Percentiles rank a stretch among this genome's conserved stretches.
phyloP scores from a whole-genome alignment of 2,797 vertebrate genomes.

The Chrosomus eos region DNA sequence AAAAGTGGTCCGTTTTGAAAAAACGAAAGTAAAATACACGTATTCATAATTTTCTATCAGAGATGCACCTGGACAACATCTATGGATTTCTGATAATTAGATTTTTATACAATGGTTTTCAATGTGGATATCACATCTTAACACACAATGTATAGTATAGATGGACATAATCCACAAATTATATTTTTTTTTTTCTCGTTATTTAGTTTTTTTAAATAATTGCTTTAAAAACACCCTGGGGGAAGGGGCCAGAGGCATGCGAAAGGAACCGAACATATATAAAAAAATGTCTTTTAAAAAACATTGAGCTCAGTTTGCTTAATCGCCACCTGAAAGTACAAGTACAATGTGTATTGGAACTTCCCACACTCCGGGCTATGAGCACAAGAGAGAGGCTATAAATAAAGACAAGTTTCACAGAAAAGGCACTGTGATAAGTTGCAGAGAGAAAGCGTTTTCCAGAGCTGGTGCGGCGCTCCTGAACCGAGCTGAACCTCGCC shows the following conservation, averaged over 20 bases:
- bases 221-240: slow-evolving; percentile 51
- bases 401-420: slow-evolving; percentile 78
- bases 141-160: slow-evolving; percentile 31
- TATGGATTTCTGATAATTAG: neutral
- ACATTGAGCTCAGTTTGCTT: slow-evolving; percentile 56
- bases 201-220: slow-evolving; percentile 56
- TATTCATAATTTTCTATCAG: neutral
- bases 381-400: slow-evolving; percentile 77
- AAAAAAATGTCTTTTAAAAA: slow-evolving; percentile 38
- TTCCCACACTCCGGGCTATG: neutral
- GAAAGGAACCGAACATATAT: slow-evolving; percentile 63
- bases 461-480: slow-evolving; percentile 55
- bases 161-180: slow-evolving; percentile 49
- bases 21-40: neutral
- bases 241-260: slow-evolving; percentile 36
- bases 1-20: neutral
- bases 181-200: slow-evolving; percentile 56
- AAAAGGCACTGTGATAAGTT: slow-evolving; percentile 88
- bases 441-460: slow-evolving; percentile 67
- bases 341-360: neutral
- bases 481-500: slow-evolving; percentile 38
- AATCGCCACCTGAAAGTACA: slow-evolving; percentile 42
- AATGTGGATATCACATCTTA: slow-evolving; percentile 34
- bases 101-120: slow-evolving; percentile 32
- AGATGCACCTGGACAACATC: slow-evolving; percentile 10